These are phyloP conservation scores for Clamator glandarius DNA, from an alignment of 2,797 vertebrate species.

Conservation along the genomic window DNA sequence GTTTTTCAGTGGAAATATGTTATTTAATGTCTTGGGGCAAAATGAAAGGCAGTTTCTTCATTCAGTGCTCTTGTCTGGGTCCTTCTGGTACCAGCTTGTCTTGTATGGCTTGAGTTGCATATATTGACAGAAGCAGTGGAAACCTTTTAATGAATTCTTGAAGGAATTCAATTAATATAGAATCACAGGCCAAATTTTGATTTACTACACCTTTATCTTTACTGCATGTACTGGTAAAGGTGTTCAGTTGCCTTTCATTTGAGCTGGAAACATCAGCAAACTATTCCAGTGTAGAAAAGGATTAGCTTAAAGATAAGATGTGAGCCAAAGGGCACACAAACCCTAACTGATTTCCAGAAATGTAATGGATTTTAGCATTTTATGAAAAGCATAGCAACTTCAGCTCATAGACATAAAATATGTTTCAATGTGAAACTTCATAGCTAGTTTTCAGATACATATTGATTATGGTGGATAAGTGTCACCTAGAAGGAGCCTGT, in stretches of 20 bases:
- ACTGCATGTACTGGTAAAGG: not conserved
- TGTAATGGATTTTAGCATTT: not conserved
- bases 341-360: not conserved
- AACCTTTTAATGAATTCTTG: not conserved
- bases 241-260: not conserved
- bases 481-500: not conserved
- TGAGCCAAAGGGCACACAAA: not conserved
- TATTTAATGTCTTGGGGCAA: not conserved
- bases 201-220: not conserved
- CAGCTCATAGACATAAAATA: not conserved
- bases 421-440: not conserved
- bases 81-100: not conserved
- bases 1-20: slow-evolving; percentile 5
- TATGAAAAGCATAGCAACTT: not conserved
- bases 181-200: not conserved
- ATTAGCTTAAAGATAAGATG: not conserved
- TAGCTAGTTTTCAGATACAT: not conserved
- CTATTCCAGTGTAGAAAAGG: not conserved
- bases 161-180: not conserved
- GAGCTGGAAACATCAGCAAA: not conserved
- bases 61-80: not conserved
- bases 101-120: not conserved
- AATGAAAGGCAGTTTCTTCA: not conserved
- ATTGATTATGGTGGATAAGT: not conserved
- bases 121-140: not conserved